Percentiles rank a stretch among this genome's conserved stretches.
phyloP scores from a whole-genome alignment of 30 jellyfish, hydroid and myxozoan genomes.

The Sanderia malayensis region DNA sequence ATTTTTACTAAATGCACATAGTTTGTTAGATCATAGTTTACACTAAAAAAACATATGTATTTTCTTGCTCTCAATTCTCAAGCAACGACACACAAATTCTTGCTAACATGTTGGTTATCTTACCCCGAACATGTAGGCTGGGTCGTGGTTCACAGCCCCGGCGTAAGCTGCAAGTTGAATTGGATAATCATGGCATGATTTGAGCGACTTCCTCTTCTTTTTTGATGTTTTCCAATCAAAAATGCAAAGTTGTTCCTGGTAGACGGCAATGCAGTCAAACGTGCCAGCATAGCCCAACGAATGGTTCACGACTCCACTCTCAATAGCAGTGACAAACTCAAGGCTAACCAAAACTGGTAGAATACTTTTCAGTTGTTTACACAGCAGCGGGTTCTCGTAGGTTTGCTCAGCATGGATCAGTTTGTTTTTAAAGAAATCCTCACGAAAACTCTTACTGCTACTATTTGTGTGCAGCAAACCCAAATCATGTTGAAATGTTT shows the following conservation, averaged over 20 bases:
- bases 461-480: slow-evolving; percentile 29
- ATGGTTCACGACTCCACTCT: slow-evolving; percentile 40
- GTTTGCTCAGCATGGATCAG: neutral
- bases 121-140: slow-evolving; percentile 49
- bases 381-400: neutral
- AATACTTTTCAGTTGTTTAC: slow-evolving; percentile 29
- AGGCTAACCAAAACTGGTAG: slow-evolving; percentile 7
- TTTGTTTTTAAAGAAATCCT: slow-evolving; percentile 4
- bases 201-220: slow-evolving; percentile 12
- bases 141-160: slow-evolving; percentile 64
- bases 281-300: slow-evolving; percentile 56
- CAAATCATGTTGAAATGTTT: slow-evolving; percentile 6
- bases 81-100: too few relatives aligned
- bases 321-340: slow-evolving; percentile 45
- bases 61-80: too few relatives aligned
- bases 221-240: slow-evolving; percentile 64
- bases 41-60: too few relatives aligned
- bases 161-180: slow-evolving; percentile 66
- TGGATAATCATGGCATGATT: slow-evolving; percentile 53
- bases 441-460: neutral
- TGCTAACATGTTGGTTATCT: too few relatives aligned
- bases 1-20: too few relatives aligned
- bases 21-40: too few relatives aligned
- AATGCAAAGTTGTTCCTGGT: slow-evolving; percentile 26
- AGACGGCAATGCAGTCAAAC: slow-evolving; percentile 42